Evolutionary conservation across 2,888 invertebrate genomes (phyloP), one percentile per base, ranked within the genome.

Genomic region (Criorhina ranunculi): DNA sequence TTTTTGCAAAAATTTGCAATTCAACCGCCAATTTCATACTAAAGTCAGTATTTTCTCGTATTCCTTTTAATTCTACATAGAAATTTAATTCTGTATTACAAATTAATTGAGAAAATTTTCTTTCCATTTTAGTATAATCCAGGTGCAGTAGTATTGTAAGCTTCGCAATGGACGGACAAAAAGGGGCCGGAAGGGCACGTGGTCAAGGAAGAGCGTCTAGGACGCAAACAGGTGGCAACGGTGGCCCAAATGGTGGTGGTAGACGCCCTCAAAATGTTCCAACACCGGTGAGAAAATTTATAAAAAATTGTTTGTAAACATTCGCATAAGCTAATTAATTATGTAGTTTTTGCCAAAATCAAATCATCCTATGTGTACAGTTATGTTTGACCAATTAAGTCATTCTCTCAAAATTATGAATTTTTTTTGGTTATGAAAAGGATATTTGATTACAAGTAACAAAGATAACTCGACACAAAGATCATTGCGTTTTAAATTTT

Each of bases 161-260:
- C n/a, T n/a, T n/a, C n/a, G n/a, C 15, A 62, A 88, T 88, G 88
- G 88, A 88, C 42, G 67, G 53, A 9, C 78, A 72, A 46, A 83
- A 78, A 57, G 83, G 83, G 64, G 81, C 70, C n/a, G 88, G 88
- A 2, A 86, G 87, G 17, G 86, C 88, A 64, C 88, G 88, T 82
- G 88, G 88, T 12, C 87, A 88, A 53, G 88, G 88, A 0, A 72
- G 88, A 24, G 79, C 87, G 1, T 59, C 82, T 0, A 72, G 78
- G 3, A 75, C 77, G 2, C 81, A 78, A 8, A 77, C 73, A n/a
- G 62, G 24, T 0, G 44, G 33, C 8, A 75, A 53, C 19, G 86
- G 72, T 1, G 24, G 24, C 4, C 24, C 15, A 5, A 69, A 70
- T 6, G 75, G 80, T 11, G 55, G 72, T 44, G 87, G 87, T 5